These are phyloP conservation scores for Chamaea fasciata DNA, from an alignment of 2,113 vertebrate species.

Conservation along the genomic window DNA sequence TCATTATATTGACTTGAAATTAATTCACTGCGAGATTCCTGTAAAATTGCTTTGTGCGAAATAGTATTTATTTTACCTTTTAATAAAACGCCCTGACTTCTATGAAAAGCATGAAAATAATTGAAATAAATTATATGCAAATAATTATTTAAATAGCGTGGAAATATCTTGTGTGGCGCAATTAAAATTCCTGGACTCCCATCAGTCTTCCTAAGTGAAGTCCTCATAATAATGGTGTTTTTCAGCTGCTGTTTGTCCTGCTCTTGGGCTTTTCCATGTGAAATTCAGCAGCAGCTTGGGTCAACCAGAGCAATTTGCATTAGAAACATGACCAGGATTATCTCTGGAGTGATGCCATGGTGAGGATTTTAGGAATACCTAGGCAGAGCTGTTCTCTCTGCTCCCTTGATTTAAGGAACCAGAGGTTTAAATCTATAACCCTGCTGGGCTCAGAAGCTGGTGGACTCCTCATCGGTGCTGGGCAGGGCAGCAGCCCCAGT, in stretches of 20 bases:
- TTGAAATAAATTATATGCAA: neutral
- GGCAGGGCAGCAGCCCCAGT: neutral
- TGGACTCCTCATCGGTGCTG: fast-evolving
- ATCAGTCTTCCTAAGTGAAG: neutral
- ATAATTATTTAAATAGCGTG: neutral
- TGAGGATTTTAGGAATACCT: neutral
- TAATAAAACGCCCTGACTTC: neutral
- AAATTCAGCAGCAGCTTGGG: neutral
- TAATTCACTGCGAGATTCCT: neutral
- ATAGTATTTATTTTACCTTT: slow-evolving; percentile 16
- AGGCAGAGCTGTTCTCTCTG: neutral
- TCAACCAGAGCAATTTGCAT: fast-evolving
- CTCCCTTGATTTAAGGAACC: neutral
- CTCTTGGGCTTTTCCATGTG: fast-evolving
- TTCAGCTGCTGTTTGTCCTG: neutral
- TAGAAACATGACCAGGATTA: neutral
- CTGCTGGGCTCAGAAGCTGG: neutral
- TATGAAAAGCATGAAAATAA: neutral
- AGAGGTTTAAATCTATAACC: neutral
- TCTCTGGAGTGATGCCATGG: neutral
- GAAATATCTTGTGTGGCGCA: neutral
- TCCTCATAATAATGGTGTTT: neutral
- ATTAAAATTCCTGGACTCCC: neutral
- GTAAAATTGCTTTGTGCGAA: neutral
- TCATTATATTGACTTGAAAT: neutral